phyloP scores from a whole-genome alignment of 35 echinoderm and acorn worm genomes.

The Heliocidaris erythrogramma region DNA sequence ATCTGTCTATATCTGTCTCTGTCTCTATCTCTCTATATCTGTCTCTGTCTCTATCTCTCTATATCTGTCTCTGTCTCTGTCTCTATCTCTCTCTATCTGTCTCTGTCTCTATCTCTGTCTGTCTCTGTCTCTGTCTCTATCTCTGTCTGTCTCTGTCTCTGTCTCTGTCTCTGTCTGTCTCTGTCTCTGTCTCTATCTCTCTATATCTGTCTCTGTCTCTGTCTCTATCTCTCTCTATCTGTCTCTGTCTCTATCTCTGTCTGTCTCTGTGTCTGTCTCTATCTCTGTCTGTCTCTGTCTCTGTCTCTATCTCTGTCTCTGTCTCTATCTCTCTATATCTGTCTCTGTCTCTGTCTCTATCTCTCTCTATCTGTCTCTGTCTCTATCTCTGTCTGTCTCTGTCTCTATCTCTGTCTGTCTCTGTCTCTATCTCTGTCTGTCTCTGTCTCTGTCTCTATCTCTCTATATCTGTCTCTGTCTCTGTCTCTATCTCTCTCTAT shows the following conservation, averaged over 20 bases:
- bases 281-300: conserved; percentile 4
- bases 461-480: conserved; percentile 9
- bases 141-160: neutral
- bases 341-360: neutral
- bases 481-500: neutral
- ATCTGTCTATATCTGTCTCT: too few relatives aligned
- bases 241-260: neutral
- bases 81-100: neutral
- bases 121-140: neutral
- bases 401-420: neutral
- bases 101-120: too few relatives aligned
- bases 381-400: too few relatives aligned
- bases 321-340: neutral
- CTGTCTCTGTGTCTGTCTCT: neutral
- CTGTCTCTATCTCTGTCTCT: neutral
- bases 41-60: too few relatives aligned
- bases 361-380: conserved; percentile 5
- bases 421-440: neutral
- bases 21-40: neutral
- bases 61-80: neutral
- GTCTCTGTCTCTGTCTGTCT: neutral
- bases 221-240: neutral
- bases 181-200: neutral
- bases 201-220: neutral
- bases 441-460: neutral